Conservation (phyloP, 1,140 invertebrate species). For the Heliothis subflexa region DNA sequence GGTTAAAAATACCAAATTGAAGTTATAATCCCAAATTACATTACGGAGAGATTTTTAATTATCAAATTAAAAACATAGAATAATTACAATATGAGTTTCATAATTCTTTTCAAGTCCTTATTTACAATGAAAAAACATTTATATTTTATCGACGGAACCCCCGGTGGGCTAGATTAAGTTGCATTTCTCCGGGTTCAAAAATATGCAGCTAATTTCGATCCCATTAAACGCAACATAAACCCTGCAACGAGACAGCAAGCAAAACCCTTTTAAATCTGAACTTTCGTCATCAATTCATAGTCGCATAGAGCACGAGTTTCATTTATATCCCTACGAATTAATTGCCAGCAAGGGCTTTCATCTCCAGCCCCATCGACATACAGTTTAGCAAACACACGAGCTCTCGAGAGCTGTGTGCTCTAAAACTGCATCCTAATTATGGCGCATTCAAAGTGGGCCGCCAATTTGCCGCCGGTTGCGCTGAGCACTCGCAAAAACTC, state of each 20-base stretch:
- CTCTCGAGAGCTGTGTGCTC: constrained; percentile 57
- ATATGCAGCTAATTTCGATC: neutral
- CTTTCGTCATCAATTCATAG: constrained; percentile 47
- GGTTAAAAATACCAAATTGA: too few species aligned
- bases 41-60: too few species aligned
- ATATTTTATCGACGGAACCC: too few species aligned
- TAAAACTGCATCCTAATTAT: constrained; percentile 74
- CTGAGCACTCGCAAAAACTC: constrained; percentile 70
- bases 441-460: constrained; percentile 66
- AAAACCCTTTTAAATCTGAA: constrained; percentile 32
- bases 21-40: too few species aligned
- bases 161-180: too few species aligned
- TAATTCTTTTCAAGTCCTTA: too few species aligned
- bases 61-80: too few species aligned
- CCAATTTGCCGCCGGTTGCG: constrained; percentile 70
- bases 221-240: neutral
- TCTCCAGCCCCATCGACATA: constrained; percentile 59
- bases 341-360: constrained; percentile 67
- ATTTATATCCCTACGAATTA: constrained; percentile 62
- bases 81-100: too few species aligned
- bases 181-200: too few species aligned
- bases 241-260: constrained; percentile 20
- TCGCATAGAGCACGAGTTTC: constrained; percentile 51
- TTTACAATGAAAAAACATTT: too few species aligned
- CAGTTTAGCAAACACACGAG: constrained; percentile 70